Evolutionary conservation across 2,888 invertebrate genomes (phyloP), one percentile per base, ranked within the genome.

Genomic region (Deladenus siricidicola): DNA sequence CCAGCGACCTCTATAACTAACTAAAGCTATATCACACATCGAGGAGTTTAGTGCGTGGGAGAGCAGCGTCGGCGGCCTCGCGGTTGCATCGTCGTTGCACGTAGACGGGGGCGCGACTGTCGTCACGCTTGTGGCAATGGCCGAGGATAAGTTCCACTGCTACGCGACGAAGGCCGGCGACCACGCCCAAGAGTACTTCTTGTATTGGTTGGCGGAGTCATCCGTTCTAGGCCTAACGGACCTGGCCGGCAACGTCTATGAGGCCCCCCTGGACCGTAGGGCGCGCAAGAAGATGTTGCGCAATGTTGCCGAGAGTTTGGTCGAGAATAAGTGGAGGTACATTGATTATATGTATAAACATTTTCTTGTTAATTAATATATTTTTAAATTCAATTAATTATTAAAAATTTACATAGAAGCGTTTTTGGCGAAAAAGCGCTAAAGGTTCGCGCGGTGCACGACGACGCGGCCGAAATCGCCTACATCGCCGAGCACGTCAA

Each of bases 301-400:
- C 19, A 69, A 69, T 56, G 56, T 64, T 24, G 62, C 67, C 43
- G 62, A 64, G 28, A 56, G 65, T 8, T 48, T 70, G 42, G 45
- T 70, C 21, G 70, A 70, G 24, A 64, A 60, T 19, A 65, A 64
- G 57, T 70, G 70, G 70, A 67, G 58, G 70, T 68, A 10, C n/a
- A 60, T 3, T 10, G n/a, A n/a, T 34, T 34, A 34, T 34, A 34
- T 34, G 14, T 14, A 34, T 34, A 34, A 10, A 34, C 39, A 34
- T 10, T 34, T 6, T 34, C 6, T 10, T 14, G 14, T 10, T 10
- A 34, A 34, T 34, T 34, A 34, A 34, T 34, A 10, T 34, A 34
- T n/a, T n/a, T n/a, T n/a, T n/a, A n/a, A n/a, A n/a, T n/a, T n/a
- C n/a, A n/a, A n/a, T n/a, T n/a, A n/a, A n/a, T n/a, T n/a, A n/a